These are phyloP conservation scores for Chunga burmeisteri DNA, from an alignment of 2,113 vertebrate species.

Conservation along the genomic window DNA sequence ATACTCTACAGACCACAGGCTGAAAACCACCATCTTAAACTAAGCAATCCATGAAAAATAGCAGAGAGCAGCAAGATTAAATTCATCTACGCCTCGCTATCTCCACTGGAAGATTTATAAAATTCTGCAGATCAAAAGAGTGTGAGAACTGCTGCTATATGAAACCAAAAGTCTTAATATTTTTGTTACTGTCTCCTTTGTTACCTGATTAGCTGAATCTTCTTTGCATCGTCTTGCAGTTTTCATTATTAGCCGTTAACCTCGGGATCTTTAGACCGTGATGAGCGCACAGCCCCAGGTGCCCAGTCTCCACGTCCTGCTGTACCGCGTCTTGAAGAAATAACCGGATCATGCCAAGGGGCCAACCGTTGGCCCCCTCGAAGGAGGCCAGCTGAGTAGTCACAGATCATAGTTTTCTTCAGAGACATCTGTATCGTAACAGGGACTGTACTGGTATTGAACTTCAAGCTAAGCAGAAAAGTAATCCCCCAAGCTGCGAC, in stretches of 20 bases:
- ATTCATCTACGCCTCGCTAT: background rate
- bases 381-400: background rate
- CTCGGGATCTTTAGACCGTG: background rate
- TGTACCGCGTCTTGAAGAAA: background rate
- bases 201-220: slow-evolving; percentile 21
- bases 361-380: rapidly evolving
- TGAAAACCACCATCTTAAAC: slow-evolving; percentile 22
- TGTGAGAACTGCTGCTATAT: background rate
- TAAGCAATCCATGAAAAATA: background rate
- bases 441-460: background rate
- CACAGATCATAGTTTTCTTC: background rate
- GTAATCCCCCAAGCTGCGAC: slow-evolving; percentile 8
- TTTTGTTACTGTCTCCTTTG: background rate
- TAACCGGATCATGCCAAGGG: background rate
- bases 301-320: background rate
- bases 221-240: background rate
- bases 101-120: background rate
- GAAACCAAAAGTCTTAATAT: background rate
- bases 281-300: background rate
- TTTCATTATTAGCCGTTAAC: background rate
- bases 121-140: background rate
- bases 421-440: background rate
- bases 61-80: background rate
- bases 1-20: background rate
- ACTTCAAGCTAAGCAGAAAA: background rate